Conservation (phyloP, 2,113 vertebrate genomes). For the Oriolus oriolus region DNA sequence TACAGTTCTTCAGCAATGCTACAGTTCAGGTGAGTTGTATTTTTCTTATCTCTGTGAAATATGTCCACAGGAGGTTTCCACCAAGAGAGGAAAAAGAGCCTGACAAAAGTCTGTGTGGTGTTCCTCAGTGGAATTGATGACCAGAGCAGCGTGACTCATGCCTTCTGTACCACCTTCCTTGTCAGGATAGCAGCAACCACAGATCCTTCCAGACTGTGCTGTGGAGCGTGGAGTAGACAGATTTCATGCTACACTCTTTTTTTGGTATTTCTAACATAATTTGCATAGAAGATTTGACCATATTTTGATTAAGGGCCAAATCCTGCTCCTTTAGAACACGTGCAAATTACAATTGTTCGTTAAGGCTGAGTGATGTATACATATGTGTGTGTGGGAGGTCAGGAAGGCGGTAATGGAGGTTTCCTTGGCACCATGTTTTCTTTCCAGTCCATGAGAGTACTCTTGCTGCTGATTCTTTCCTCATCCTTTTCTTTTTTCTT, state of each 20-base stretch:
- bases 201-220: neutral
- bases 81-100: neutral
- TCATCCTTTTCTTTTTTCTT: neutral
- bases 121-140: neutral
- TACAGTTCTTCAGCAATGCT: neutral
- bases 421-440: neutral
- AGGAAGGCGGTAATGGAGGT: neutral
- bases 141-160: neutral
- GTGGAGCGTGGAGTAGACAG: too few relatives aligned
- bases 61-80: neutral
- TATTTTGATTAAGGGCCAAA: neutral
- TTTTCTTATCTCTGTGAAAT: neutral
- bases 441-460: neutral
- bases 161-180: neutral
- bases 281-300: neutral
- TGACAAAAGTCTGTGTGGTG: neutral
- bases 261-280: neutral
- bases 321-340: neutral
- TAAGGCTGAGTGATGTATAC: neutral
- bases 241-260: neutral
- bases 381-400: fast-evolving
- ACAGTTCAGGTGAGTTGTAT: neutral
- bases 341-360: neutral
- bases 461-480: neutral
- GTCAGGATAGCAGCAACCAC: neutral